These are phyloP conservation scores for Formica selysi DNA, from an alignment of 1,140 invertebrate species.

Conservation along the genomic window DNA sequence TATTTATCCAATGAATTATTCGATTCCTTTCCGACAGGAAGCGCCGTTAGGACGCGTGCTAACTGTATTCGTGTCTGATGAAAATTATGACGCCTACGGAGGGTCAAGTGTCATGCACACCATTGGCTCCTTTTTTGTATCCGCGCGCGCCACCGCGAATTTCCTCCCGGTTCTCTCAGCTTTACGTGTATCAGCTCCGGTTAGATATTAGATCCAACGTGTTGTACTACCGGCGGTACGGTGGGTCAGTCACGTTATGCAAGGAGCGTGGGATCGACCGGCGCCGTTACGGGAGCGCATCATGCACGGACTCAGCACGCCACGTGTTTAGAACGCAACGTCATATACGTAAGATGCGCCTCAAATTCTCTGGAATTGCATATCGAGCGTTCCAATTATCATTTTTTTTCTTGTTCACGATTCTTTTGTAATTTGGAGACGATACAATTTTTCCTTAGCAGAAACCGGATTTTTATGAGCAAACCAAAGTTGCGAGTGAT, in stretches of 20 bases:
- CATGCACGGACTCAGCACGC: neutral
- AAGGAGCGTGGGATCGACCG: slow-evolving; percentile 77
- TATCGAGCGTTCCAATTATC: no score
- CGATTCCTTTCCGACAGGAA: slow-evolving; percentile 10
- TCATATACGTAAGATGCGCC: neutral
- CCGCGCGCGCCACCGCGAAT: slow-evolving; percentile 40
- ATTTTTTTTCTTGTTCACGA: neutral
- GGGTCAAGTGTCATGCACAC: slow-evolving; percentile 11
- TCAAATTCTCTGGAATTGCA: no score
- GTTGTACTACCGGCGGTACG: slow-evolving; percentile 56
- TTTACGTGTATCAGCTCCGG: slow-evolving; percentile 19
- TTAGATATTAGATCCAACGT: slow-evolving; percentile 46
- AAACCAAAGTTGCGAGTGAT: neutral
- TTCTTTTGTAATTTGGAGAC: neutral
- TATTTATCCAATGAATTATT: neutral
- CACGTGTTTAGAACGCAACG: neutral
- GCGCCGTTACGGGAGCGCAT: slow-evolving; percentile 64
- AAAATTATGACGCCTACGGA: slow-evolving; percentile 9
- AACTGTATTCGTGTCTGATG: slow-evolving; percentile 40
- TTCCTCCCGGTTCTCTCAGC: slow-evolving; percentile 25
- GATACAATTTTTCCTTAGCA: neutral
- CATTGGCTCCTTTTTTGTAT: slow-evolving; percentile 38
- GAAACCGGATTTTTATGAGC: neutral
- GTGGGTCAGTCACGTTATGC: slow-evolving; percentile 78
- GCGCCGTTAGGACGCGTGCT: slow-evolving; percentile 38